Percentiles rank a stretch among this genome's conserved stretches.
These are phyloP conservation scores for Acanthosepion esculentum DNA, from an alignment of 2,888 invertebrate genomes.

Conservation along the genomic window DNA sequence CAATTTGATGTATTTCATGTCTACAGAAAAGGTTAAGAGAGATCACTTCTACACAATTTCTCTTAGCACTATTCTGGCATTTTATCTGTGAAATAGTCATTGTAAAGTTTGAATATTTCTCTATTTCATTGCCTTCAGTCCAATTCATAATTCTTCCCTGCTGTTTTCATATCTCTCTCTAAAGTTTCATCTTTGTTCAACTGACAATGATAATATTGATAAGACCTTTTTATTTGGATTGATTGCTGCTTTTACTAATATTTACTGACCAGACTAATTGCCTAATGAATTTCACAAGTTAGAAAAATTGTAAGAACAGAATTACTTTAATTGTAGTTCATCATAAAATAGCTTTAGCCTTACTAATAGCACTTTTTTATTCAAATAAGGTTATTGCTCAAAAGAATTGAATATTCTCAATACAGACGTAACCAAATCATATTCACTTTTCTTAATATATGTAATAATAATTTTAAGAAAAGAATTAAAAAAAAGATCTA, in stretches of 20 bases:
- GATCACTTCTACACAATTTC: not conserved
- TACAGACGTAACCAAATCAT: not conserved
- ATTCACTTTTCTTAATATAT: not conserved
- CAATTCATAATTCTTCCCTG: not conserved
- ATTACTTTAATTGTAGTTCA: not conserved
- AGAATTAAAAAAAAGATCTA: not conserved
- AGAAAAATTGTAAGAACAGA: not conserved
- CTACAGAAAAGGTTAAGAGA: slow-evolving; percentile 11
- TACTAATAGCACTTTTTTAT: not conserved
- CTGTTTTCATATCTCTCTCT: not conserved
- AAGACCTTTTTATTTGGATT: not conserved
- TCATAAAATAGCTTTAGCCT: not conserved
- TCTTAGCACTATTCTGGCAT: not conserved
- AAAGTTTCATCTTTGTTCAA: not conserved
- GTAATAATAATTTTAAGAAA: not conserved
- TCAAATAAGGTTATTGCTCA: not conserved
- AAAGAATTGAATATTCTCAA: not conserved
- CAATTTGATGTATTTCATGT: slow-evolving; percentile 10
- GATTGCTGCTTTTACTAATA: not conserved
- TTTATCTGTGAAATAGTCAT: not conserved
- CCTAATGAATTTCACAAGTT: not conserved
- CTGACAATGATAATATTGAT: not conserved
- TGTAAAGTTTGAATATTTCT: not conserved
- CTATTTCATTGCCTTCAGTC: too few relatives aligned
- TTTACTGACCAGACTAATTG: not conserved